A percentile compares a stretch with the other conserved stretches of the same genome.
These are phyloP conservation scores for Crenichthys baileyi DNA, from an alignment of 2,797 vertebrate species.

Conservation along the genomic window DNA sequence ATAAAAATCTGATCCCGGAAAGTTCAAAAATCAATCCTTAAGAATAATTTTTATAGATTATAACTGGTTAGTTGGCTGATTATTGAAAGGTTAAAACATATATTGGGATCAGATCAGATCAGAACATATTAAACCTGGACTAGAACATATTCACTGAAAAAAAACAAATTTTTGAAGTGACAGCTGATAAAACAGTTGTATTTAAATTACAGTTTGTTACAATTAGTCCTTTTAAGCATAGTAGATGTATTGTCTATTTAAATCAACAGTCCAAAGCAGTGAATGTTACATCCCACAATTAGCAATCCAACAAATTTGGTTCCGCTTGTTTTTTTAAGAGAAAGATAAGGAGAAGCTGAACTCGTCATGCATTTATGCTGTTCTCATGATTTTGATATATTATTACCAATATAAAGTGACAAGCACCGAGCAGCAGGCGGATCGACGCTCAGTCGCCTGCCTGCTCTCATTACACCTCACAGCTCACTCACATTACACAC, in stretches of 20 bases:
- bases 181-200: not conserved
- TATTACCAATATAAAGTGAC: slow-evolving; percentile 12
- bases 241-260: not conserved
- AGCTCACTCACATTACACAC: slow-evolving; percentile 50
- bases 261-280: not conserved
- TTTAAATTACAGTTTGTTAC: too few relatives aligned
- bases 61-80: not conserved
- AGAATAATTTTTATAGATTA: not conserved
- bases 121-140: not conserved
- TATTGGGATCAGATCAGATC: not conserved
- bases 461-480: slow-evolving; percentile 60
- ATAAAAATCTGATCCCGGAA: not conserved
- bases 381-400: not conserved
- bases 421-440: slow-evolving; percentile 16
- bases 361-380: not conserved
- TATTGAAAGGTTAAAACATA: not conserved
- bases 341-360: not conserved
- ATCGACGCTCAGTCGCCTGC: slow-evolving; percentile 33
- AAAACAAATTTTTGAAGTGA: too few relatives aligned
- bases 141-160: too few relatives aligned
- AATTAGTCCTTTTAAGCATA: not conserved
- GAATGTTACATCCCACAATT: not conserved
- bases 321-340: not conserved
- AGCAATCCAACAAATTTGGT: not conserved
- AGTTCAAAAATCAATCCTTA: not conserved